These are phyloP conservation scores for Thinocorus orbignyianus DNA, from an alignment of 2,113 vertebrate genomes.

Conservation along the genomic window DNA sequence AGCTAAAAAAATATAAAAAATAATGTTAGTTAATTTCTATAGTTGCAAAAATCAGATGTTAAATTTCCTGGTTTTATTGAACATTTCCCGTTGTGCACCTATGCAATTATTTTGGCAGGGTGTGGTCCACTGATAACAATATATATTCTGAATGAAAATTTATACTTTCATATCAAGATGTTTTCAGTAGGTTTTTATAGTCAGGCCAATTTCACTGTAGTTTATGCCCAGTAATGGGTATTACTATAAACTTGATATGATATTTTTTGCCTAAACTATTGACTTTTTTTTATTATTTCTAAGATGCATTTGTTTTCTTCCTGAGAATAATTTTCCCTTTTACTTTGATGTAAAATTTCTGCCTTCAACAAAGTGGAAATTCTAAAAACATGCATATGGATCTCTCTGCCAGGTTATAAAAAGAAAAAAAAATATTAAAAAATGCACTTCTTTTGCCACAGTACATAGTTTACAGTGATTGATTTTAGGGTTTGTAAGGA, in stretches of 20 bases:
- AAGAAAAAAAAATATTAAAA: background rate
- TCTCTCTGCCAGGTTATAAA: background rate
- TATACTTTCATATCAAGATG: background rate
- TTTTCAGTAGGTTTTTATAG: background rate
- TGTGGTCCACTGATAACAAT: background rate
- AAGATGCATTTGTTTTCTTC: background rate
- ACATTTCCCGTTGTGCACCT: background rate
- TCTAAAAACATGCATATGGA: background rate
- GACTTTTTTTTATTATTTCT: background rate
- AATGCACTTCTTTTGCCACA: background rate
- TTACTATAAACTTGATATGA: background rate
- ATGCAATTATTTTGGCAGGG: background rate
- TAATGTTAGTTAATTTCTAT: background rate
- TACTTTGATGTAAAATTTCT: background rate
- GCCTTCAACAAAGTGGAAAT: background rate
- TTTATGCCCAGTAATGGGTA: background rate
- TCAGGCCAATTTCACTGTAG: background rate
- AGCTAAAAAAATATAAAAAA: constrained; percentile 67
- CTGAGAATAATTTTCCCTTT: background rate
- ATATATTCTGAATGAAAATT: background rate
- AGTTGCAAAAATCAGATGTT: background rate
- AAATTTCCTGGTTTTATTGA: background rate
- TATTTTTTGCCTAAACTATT: background rate
- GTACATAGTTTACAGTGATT: background rate
- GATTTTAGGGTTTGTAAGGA: background rate